A percentile compares a stretch with the other conserved stretches of the same genome.
Evolutionary conservation across 2,113 vertebrate genomes (phyloP).

Genomic region (Cranoglanis bouderius): DNA sequence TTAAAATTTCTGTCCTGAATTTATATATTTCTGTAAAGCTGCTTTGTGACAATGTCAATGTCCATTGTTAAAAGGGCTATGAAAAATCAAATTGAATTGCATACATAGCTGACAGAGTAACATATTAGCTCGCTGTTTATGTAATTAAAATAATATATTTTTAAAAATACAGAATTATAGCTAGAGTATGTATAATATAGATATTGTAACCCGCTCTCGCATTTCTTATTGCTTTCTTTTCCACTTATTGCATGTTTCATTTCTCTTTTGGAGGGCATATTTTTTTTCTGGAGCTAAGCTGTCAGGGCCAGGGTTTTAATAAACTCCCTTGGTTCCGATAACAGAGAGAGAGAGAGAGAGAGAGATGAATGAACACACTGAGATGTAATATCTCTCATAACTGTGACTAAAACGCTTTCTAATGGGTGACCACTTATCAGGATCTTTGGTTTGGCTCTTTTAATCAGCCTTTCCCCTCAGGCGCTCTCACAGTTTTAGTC

Average conservation of each 20-base stretch:
- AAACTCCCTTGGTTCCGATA: conserved; percentile 35
- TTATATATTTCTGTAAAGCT: not conserved
- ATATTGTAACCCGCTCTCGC: not conserved
- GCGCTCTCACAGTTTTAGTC: conserved; percentile 30
- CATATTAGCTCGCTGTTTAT: not conserved
- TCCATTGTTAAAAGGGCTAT: not conserved
- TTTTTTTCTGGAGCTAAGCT: conserved; percentile 26
- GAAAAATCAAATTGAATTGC: not conserved
- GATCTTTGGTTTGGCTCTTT: conserved; percentile 40
- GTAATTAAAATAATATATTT: not conserved
- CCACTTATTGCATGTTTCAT: conserved; percentile 33
- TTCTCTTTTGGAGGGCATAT: conserved; percentile 39
- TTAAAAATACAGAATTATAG: not conserved
- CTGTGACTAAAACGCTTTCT: conserved; percentile 47
- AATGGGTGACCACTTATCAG: conserved; percentile 50
- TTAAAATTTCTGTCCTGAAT: not conserved
- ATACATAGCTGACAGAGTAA: not conserved
- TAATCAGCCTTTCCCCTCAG: conserved; percentile 42
- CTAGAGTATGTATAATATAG: not conserved
- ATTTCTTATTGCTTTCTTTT: conserved; percentile 37
- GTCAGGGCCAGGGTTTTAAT: conserved; percentile 41
- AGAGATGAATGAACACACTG: conserved; percentile 23
- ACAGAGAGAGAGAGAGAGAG: conserved; percentile 1
- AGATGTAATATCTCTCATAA: conserved; percentile 47
- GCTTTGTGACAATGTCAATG: not conserved